Evolutionary conservation across 1,140 invertebrate species (phyloP).

Genomic region (Potamilus streckersoni): DNA sequence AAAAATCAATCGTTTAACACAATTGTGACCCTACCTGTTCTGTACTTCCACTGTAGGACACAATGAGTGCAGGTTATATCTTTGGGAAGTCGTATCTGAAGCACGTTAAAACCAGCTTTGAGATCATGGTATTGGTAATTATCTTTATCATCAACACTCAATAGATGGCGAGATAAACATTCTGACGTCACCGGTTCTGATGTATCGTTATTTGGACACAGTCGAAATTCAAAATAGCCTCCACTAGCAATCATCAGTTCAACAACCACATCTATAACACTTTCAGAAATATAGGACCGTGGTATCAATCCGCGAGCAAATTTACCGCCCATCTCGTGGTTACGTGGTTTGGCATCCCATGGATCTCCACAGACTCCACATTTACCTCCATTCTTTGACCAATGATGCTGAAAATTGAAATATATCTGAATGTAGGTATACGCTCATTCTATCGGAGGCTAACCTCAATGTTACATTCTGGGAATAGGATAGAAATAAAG

Average conservation of each 20-base stretch:
- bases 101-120: constrained; percentile 6
- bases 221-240: constrained; percentile 52
- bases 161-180: constrained; percentile 45
- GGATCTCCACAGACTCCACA: constrained; percentile 69
- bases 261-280: background rate
- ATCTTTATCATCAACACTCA: constrained; percentile 13
- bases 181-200: constrained; percentile 40
- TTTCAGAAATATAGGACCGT: constrained; percentile 22
- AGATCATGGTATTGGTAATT: constrained; percentile 5
- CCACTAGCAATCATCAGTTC: constrained; percentile 21
- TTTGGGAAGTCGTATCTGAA: constrained; percentile 74
- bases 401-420: constrained; percentile 13
- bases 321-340: constrained; percentile 35
- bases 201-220: constrained; percentile 71
- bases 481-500: too few species aligned
- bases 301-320: constrained; percentile 43
- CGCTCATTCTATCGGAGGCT: too few species aligned
- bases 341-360: constrained; percentile 26
- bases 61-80: constrained; percentile 88
- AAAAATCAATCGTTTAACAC: background rate
- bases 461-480: too few species aligned
- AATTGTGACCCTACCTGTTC: constrained; percentile 74
- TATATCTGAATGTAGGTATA: too few species aligned
- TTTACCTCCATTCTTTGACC: constrained; percentile 49
- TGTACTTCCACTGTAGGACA: constrained; percentile 91